Base-by-base conservation (phyloP, 2,888 invertebrate genomes). In the Cyrtodaria siliqua region DNA sequence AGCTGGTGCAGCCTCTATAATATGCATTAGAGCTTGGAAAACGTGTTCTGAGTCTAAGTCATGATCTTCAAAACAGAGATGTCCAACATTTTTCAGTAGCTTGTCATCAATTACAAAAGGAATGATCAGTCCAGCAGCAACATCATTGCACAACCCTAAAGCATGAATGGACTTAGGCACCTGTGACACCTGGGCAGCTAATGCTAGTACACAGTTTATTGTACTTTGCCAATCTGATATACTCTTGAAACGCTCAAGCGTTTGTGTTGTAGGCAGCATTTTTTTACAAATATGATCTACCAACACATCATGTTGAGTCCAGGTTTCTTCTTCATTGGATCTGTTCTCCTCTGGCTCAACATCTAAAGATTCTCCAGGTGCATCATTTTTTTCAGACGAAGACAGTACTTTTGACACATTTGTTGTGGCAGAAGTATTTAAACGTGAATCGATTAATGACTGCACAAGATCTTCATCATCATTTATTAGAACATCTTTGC, bases 81-180 rank as follows among this genome's bases (percentile, higher is more conserved):
- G 2, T 20, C 52, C 63, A 23, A 64, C 1, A 14, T 18, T 44
- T 16, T 24, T n/a, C 8, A 64, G 4, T 4, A 23, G 1, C 8
- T 24, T 12, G 18, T 12, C n/a, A n/a, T 53, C 44, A 14, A 42
- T 4, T 12, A 12, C 20, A 38, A 12, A 40, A 23, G 63, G 55
- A 27, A 55, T n/a, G 12, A 64, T 14, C 18, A 64, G 16, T 8
- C 18, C 40, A 24, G 55, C 33, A 23, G 60, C 52, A n/a, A 73
- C 24, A 24, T 73, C 72, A 24, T 29, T 24, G 20, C 66, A 66
- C 18, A 73, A n/a, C n/a, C 55, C 26, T 27, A 73, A 52, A n/a
- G 38, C 6, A 61, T 66, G 60, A 4, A 73, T n/a, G 4, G 20
- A n/a, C 8, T 47, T 33, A n/a, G 64, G 52, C 0, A 18, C 50